phyloP scores from a whole-genome alignment of 2,113 vertebrate genomes.

The Parus major region DNA sequence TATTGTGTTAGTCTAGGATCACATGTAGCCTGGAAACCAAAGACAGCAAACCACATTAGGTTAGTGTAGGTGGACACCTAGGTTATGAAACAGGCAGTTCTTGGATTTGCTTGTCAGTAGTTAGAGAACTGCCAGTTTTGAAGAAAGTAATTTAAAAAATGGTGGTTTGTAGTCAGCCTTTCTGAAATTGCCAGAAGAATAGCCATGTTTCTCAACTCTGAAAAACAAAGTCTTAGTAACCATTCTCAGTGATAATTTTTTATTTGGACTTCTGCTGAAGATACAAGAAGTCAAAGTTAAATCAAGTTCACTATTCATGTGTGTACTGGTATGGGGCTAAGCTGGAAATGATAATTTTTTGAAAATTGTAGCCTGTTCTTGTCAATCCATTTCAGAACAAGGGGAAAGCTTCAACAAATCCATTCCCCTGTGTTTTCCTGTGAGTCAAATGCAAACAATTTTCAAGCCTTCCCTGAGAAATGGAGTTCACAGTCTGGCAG shows the following conservation, averaged over 20 bases:
- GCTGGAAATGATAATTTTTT: not conserved
- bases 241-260: not conserved
- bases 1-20: constrained; percentile 19
- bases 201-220: not conserved
- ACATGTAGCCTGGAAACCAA: constrained; percentile 2
- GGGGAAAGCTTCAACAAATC: not conserved
- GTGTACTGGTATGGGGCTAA: not conserved
- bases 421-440: not conserved
- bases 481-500: not conserved
- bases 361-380: not conserved
- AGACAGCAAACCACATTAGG: not conserved
- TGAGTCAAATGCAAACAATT: not conserved
- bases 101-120: not conserved
- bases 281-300: not conserved
- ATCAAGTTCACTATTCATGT: not conserved
- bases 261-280: not conserved
- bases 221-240: not conserved
- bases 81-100: constrained; percentile 10
- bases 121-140: not conserved
- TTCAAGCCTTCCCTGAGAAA: not conserved
- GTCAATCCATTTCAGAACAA: not conserved
- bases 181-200: not conserved
- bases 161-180: not conserved
- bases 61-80: constrained; percentile 35
- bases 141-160: not conserved